These are phyloP conservation scores for Zele albiditarsus DNA, from an alignment of 2,888 invertebrate species.

Conservation along the genomic window DNA sequence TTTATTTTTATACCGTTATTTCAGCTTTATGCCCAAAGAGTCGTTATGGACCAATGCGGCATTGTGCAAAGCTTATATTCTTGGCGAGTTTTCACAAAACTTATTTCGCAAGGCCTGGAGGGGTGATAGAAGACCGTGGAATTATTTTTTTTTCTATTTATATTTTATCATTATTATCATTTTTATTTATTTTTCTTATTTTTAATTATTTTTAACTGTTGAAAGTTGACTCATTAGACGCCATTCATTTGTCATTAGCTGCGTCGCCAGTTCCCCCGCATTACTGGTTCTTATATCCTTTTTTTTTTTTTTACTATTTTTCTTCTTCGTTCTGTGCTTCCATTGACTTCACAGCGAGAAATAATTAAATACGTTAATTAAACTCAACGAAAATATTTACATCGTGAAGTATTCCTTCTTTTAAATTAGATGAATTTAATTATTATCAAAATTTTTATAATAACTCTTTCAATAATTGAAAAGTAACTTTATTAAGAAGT, in stretches of 20 bases:
- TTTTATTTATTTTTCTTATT: background rate
- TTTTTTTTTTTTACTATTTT: conserved; percentile 38
- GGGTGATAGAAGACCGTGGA: background rate
- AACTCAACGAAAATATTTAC: no score
- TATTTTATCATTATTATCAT: background rate
- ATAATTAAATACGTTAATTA: no score
- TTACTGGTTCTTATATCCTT: conserved; percentile 25
- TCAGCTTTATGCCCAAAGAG: background rate
- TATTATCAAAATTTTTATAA: no score
- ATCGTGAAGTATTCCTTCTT: no score
- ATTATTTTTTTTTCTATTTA: background rate
- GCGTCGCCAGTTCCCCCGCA: conserved; percentile 26
- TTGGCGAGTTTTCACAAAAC: conserved; percentile 27
- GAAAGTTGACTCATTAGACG: conserved; percentile 52
- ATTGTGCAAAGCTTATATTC: conserved; percentile 17
- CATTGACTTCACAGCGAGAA: no score
- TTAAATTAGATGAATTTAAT: no score
- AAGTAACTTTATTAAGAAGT: no score
- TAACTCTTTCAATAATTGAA: no score
- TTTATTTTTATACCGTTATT: conserved; percentile 15
- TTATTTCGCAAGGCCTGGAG: conserved; percentile 1
- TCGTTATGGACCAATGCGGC: conserved; percentile 15
- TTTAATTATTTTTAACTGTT: conserved; percentile 42
- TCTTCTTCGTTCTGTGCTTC: background rate
- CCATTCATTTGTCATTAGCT: conserved; percentile 50